Conservation (phyloP, 2,888 invertebrate genomes). For the Pyrgus malvae region DNA sequence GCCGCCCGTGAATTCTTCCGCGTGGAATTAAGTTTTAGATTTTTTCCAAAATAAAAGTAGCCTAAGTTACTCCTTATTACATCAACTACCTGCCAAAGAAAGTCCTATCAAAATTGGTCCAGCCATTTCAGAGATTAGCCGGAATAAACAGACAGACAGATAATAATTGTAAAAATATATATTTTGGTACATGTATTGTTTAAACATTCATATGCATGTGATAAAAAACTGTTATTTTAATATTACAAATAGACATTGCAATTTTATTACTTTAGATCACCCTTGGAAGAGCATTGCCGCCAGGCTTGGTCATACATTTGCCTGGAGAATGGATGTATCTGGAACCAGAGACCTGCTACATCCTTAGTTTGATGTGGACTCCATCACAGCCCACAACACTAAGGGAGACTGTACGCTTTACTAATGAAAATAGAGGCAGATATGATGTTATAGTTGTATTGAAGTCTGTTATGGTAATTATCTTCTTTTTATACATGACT, state of each 20-base stretch:
- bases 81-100: no score
- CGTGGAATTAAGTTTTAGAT: no score
- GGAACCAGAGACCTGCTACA: slow-evolving; percentile 75
- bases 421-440: slow-evolving; percentile 83
- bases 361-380: slow-evolving; percentile 84
- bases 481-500: not conserved
- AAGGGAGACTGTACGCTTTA: slow-evolving; percentile 84
- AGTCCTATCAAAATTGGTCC: no score
- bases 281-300: slow-evolving; percentile 66
- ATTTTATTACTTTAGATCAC: slow-evolving; percentile 51
- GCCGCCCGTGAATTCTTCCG: no score
- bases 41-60: no score
- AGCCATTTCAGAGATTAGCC: no score
- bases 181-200: no score
- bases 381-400: slow-evolving; percentile 82
- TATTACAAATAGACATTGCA: not conserved
- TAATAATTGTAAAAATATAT: no score
- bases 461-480: slow-evolving; percentile 77
- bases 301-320: slow-evolving; percentile 80
- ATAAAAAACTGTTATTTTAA: no score
- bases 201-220: no score
- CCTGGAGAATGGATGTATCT: slow-evolving; percentile 80
- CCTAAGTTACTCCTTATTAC: no score
- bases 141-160: no score
- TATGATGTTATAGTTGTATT: slow-evolving; percentile 85